Conservation (phyloP, 2,113 vertebrate species). For the Ictalurus furcatus region DNA sequence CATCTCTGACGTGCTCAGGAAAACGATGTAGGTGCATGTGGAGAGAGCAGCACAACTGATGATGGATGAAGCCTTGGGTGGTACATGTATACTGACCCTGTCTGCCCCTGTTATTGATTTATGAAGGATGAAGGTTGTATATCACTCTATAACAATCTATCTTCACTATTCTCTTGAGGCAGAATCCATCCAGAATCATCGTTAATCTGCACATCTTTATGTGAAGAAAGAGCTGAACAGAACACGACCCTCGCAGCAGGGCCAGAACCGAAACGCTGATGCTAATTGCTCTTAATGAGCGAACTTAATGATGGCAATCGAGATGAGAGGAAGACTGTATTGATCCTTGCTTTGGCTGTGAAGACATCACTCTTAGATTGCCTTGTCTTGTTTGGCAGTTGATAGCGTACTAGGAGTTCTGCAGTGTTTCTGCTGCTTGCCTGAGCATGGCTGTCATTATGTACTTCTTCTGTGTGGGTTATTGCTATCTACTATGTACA, state of each 20-base stretch:
- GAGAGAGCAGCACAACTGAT: slow-evolving; percentile 11
- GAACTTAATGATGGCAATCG: slow-evolving; percentile 21
- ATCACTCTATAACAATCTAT: slow-evolving; percentile 56
- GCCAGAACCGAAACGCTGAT: slow-evolving; percentile 11
- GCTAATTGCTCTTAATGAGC: slow-evolving; percentile 47
- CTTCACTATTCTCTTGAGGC: slow-evolving; percentile 41
- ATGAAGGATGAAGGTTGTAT: slow-evolving; percentile 52
- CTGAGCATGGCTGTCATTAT: not conserved
- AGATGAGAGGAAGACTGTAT: slow-evolving; percentile 36
- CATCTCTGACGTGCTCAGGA: slow-evolving; percentile 8
- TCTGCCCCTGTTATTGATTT: slow-evolving; percentile 20
- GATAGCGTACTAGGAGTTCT: not conserved
- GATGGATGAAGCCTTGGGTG: slow-evolving; percentile 15
- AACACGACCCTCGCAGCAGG: not conserved
- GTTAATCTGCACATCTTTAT: slow-evolving; percentile 55
- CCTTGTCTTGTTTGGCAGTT: not conserved
- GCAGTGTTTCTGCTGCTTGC: not conserved
- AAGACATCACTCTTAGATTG: not conserved
- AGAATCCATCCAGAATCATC: slow-evolving; percentile 50
- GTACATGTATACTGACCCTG: slow-evolving; percentile 6
- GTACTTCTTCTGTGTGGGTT: not conserved
- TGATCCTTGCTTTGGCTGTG: slow-evolving; percentile 44
- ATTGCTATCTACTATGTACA: slow-evolving; percentile 2
- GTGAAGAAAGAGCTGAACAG: slow-evolving; percentile 47
- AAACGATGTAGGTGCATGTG: slow-evolving; percentile 12